A percentile compares a stretch with the other conserved stretches of the same genome.
phyloP scores from a whole-genome alignment of 2,797 vertebrate species.

The Rhynchotus rufescens region DNA sequence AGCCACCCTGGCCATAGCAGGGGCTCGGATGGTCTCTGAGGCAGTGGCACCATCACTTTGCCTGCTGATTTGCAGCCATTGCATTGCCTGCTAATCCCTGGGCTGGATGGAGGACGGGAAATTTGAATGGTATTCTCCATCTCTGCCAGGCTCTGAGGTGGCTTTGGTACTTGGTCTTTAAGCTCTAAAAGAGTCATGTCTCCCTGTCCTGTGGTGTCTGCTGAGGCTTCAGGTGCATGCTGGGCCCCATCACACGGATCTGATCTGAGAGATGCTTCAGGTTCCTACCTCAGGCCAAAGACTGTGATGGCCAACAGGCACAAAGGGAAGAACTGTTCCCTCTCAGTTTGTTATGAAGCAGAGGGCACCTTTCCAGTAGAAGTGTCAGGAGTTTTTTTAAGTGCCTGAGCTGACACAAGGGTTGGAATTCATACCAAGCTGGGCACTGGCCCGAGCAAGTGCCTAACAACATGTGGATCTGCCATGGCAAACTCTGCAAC shows the following conservation, averaged over 20 bases:
- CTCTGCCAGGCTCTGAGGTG: background rate
- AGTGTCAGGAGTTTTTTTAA: background rate
- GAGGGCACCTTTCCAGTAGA: background rate
- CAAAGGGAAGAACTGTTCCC: background rate
- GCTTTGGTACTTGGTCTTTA: background rate
- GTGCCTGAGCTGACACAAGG: background rate
- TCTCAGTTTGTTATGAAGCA: background rate
- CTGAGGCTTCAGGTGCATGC: background rate
- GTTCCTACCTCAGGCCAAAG: too few relatives aligned
- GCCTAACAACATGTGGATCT: too few relatives aligned
- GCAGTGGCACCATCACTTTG: background rate
- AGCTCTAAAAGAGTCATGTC: background rate
- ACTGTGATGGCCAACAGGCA: too few relatives aligned
- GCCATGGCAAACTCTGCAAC: background rate
- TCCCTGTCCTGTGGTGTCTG: background rate
- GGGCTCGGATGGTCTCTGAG: background rate
- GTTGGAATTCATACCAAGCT: background rate
- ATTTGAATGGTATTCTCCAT: background rate
- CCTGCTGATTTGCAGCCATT: background rate
- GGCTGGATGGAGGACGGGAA: background rate
- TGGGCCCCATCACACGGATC: background rate
- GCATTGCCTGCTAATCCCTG: background rate
- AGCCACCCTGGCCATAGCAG: background rate
- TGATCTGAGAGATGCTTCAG: background rate
- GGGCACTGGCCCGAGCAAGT: background rate